Base-by-base conservation (phyloP, 2,113 vertebrate species). In the Sebastes fasciatus region DNA sequence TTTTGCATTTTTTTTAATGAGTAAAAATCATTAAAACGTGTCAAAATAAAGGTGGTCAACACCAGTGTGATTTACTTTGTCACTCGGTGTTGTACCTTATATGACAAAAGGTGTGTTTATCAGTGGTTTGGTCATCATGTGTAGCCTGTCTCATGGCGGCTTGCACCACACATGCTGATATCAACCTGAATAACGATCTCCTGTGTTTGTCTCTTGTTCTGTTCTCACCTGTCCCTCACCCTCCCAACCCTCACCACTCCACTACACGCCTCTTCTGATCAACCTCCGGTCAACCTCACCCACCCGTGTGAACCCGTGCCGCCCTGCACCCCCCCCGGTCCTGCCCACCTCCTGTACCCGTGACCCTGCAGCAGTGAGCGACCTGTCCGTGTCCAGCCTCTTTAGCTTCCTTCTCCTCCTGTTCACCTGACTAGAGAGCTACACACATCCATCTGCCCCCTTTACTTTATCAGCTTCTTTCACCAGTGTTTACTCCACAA, bases 161-260 rank as follows among this genome's bases (percentile, higher is more conserved):
- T 81, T 80, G 74, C 89, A 86, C 92, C 92, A 73, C 85, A 91
- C 93, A 74, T 89, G 88, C 89, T 93, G 74, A 77, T 67, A 93
- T 96, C 96, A 95, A 96, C 88, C 9, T 90, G 84, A 93, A 94
- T 95, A 95, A 95, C 81, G 13, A 87, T 95, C 71, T 94, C 89
- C 87, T 95, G 75, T 93, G 91, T 94, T 91, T 95, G 91, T 95
- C 90, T 93, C 90, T 90, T 93, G 90, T 93, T 91, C 60, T 93
- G 95, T 94, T 94, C 94, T 52, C 65, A 68, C 93, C 93, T 92
- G 86, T 86, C 71, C 78, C 67, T 26, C 78, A 71, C 62, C 60
- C 46, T 12, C 81, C 78, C 71, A 67, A 79, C 80, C 77, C 21
- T 26, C 23, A 69, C 84, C 55, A 54, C 80, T 81, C 77, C 76